Evolutionary conservation across 2,113 vertebrate genomes (phyloP), one percentile per base, ranked within the genome.

Genomic region (Gadus chalcogrammus): DNA sequence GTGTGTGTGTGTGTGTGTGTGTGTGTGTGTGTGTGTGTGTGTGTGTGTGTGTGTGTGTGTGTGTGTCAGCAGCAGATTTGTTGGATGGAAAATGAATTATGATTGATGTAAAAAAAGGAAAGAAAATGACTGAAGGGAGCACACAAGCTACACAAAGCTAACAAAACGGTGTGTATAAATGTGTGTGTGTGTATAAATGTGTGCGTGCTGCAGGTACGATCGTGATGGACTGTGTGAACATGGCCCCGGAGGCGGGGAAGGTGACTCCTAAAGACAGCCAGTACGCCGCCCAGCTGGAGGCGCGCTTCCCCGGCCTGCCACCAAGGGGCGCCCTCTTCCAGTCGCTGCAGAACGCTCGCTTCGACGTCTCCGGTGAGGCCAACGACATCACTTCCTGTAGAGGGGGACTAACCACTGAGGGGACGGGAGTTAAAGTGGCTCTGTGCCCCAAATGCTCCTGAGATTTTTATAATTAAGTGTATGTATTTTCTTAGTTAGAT

Each of bases 151-250:
- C 31, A 35, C 31, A 35, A 35, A 35, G 6, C 31, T 35, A 4
- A 35, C 31, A 35, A 35, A 35, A 35, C 24, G 2, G 24, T 24
- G 24, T 24, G 24, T 24, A 2, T 24, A 2, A 9, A 8, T 31
- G 28, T 31, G 28, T 31, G 28, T 31, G 28, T 61, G 20, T 35
- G 15, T 15, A 11, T 35, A 8, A 61, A 58, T 66, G n/a, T 60
- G 15, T 65, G 58, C 70, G 31, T 62, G 7, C 16, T 31, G 0
- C 70, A 98, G 97, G 87, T 7, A 89, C 96, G 0, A 94, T 99
- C 69, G 68, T 98, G 59, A 53, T 95, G 73, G 96, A 99, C 85
- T 97, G 95, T 17, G 91, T 98, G 58, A 94, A 98, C 91, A 94
- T 98, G 94, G 92, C 93, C 4, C 92, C 91, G 0, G 94, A 91